Conservation (phyloP, 2,797 vertebrate genomes). For the Cyclopterus lumpus region DNA sequence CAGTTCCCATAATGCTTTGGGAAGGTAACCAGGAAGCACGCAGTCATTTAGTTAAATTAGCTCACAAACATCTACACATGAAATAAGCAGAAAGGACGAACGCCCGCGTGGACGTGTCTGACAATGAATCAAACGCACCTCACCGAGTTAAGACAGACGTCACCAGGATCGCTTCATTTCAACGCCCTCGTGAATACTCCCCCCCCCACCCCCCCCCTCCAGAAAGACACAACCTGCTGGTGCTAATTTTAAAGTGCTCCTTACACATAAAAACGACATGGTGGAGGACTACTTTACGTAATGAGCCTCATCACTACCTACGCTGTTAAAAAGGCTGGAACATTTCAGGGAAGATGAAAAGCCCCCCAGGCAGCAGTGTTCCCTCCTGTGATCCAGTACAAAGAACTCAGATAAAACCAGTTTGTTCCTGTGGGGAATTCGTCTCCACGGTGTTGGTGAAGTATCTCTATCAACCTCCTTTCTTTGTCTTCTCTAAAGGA, state of each 20-base stretch:
- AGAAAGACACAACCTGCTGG: constrained; percentile 26
- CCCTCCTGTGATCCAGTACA: background rate
- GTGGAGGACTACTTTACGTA: background rate
- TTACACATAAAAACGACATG: constrained; percentile 28
- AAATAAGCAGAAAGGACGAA: too few species aligned
- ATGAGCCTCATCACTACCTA: background rate
- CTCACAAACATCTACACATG: background rate
- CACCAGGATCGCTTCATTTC: background rate
- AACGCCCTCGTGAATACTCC: background rate
- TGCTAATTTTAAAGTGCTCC: constrained; percentile 47
- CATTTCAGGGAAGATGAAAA: constrained; percentile 11
- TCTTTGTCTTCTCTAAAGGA: background rate
- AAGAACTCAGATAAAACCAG: background rate
- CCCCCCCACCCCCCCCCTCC: constrained; percentile 2
- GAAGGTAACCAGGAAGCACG: background rate
- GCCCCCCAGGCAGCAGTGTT: background rate
- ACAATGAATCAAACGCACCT: constrained; percentile 17
- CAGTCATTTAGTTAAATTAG: background rate
- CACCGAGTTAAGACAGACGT: background rate
- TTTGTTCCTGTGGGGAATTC: background rate
- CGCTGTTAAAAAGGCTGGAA: background rate
- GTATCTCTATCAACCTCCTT: background rate
- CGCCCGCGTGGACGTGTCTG: background rate
- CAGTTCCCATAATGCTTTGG: background rate
- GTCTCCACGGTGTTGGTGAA: background rate